Percentiles rank a stretch among this genome's conserved stretches.
phyloP scores from a whole-genome alignment of 1,140 invertebrate genomes.

The Ceratitis capitata region DNA sequence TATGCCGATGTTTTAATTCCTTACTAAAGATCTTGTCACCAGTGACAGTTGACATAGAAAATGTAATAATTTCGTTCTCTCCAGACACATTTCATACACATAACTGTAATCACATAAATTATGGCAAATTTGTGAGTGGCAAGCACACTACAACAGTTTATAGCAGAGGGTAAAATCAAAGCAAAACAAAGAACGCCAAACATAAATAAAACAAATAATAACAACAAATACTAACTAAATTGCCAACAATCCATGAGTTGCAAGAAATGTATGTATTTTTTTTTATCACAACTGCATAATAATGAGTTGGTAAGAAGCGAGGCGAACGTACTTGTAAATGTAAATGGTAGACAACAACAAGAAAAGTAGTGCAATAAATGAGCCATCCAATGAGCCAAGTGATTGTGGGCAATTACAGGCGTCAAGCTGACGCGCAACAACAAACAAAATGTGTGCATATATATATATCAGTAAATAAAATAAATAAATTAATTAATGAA shows the following conservation, averaged over 20 bases:
- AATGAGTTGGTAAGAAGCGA: not conserved
- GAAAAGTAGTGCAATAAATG: not conserved
- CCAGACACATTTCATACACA: not conserved
- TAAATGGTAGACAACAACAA: not conserved
- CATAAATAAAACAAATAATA: not conserved
- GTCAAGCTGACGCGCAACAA: not conserved
- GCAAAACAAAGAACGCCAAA: not conserved
- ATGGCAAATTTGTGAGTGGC: slow-evolving; percentile 22
- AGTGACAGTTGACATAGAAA: not conserved
- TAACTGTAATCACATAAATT: slow-evolving; percentile 21
- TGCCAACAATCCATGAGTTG: slow-evolving; percentile 14
- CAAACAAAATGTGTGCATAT: not conserved
- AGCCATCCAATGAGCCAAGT: not conserved
- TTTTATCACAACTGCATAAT: slow-evolving; percentile 30
- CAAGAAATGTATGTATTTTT: slow-evolving; percentile 18
- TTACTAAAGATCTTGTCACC: not conserved
- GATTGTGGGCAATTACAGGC: slow-evolving; percentile 31
- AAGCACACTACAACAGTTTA: not conserved
- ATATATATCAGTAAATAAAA: not conserved
- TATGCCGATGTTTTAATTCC: no score
- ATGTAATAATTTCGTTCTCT: not conserved
- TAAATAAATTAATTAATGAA: not conserved
- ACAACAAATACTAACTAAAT: not conserved
- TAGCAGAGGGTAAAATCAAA: not conserved
- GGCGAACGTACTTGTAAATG: not conserved